phyloP scores from a whole-genome alignment of 2,888 invertebrate genomes.

The Zele albiditarsus region DNA sequence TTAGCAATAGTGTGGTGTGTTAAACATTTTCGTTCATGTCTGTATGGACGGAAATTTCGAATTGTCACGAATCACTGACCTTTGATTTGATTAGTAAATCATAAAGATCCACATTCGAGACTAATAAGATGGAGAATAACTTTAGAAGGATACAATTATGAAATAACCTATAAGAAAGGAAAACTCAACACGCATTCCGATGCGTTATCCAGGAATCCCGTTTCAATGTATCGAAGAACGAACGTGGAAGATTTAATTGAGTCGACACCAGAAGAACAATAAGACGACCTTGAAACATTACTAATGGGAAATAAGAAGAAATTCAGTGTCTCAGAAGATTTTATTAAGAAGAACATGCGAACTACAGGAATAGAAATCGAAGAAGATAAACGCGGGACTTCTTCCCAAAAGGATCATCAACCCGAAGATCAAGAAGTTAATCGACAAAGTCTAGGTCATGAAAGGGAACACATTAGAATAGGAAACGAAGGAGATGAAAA shows the following conservation, averaged over 20 bases:
- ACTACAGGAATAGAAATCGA: no score
- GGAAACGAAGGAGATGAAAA: conserved; percentile 14
- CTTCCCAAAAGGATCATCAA: no score
- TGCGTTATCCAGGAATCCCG: conserved; percentile 48
- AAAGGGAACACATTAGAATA: no score
- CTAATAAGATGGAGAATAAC: conserved; percentile 51
- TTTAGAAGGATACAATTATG: conserved; percentile 58
- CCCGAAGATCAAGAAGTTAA: no score
- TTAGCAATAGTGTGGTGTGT: conserved; percentile 39
- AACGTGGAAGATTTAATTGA: background rate
- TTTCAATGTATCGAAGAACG: background rate
- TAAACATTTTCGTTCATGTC: conserved; percentile 44
- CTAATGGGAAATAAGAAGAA: background rate
- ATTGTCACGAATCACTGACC: conserved; percentile 46
- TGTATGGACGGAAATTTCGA: conserved; percentile 45
- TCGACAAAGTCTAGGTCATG: no score
- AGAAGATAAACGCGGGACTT: no score
- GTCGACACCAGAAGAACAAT: no score
- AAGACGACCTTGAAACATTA: no score
- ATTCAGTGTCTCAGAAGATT: no score
- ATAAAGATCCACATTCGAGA: conserved; percentile 22
- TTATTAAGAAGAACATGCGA: no score
- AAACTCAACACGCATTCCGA: no score
- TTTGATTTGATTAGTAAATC: conserved; percentile 47
- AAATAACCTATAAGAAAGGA: conserved; percentile 59